Evolutionary conservation across 2,888 invertebrate genomes (phyloP).

Genomic region (Callosobruchus maculatus): DNA sequence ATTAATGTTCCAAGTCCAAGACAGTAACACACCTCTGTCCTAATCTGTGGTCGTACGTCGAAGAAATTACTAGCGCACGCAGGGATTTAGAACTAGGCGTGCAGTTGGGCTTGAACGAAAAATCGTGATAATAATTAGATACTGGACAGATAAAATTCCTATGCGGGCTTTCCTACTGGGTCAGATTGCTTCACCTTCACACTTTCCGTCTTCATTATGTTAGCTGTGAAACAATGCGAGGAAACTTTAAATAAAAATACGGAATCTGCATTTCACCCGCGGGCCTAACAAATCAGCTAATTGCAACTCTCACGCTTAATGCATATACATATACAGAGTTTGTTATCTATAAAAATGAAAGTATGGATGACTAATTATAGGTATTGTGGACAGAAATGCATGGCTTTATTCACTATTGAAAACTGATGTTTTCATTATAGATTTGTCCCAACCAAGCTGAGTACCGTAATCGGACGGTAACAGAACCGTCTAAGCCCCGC

Average conservation of each 20-base stretch:
- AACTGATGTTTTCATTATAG: neutral
- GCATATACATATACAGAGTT: neutral
- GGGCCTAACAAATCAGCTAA: neutral
- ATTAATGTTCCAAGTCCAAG: no score
- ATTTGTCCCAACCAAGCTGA: no score
- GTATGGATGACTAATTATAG: neutral
- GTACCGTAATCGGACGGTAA: no score
- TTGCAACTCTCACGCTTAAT: neutral
- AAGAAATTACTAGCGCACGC: no score
- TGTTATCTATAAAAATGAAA: neutral
- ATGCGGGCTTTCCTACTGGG: neutral
- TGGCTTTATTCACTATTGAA: neutral
- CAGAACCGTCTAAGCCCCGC: no score
- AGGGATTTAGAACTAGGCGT: no score
- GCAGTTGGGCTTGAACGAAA: neutral
- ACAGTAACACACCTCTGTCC: no score
- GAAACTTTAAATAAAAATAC: neutral
- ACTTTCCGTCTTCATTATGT: neutral
- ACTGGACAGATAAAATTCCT: neutral
- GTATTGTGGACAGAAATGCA: neutral
- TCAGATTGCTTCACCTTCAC: neutral
- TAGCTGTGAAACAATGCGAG: neutral
- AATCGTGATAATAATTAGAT: neutral
- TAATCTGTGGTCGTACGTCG: no score
- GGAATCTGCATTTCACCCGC: neutral